phyloP scores from a whole-genome alignment of 2,113 vertebrate genomes.

The Cygnus atratus region DNA sequence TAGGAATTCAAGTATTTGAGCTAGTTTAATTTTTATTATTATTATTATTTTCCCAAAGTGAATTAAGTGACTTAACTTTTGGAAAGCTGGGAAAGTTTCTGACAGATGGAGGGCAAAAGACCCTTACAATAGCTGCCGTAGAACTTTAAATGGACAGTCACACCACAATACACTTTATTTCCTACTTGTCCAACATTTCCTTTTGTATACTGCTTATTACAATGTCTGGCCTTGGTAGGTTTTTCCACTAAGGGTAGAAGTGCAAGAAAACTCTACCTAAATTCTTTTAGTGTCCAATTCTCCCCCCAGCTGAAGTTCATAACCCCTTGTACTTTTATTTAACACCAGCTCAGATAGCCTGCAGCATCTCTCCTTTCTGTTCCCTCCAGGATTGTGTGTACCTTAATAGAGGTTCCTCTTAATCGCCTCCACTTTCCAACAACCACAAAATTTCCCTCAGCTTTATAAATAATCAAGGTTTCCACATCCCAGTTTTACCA shows the following conservation, averaged over 20 bases:
- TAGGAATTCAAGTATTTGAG: not conserved
- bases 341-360: constrained; percentile 81
- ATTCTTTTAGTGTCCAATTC: constrained; percentile 74
- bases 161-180: constrained; percentile 12
- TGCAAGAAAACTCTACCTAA: constrained; percentile 71
- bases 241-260: constrained; percentile 73
- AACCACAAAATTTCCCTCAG: constrained; percentile 65
- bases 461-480: constrained; percentile 69
- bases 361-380: constrained; percentile 77
- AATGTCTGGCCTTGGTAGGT: constrained; percentile 48
- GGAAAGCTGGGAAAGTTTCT: not conserved
- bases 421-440: constrained; percentile 54
- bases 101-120: constrained; percentile 21
- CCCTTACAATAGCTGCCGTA: not conserved
- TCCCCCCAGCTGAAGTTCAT: constrained; percentile 76
- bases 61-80: constrained; percentile 10
- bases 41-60: not conserved
- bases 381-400: constrained; percentile 78
- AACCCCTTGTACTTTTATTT: constrained; percentile 80
- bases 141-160: constrained; percentile 50
- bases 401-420: constrained; percentile 72
- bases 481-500: constrained; percentile 22
- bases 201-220: constrained; percentile 71
- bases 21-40: not conserved
- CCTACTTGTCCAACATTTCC: constrained; percentile 42